phyloP scores from a whole-genome alignment of 2,888 invertebrate species.

The Noctua fimbriata region DNA sequence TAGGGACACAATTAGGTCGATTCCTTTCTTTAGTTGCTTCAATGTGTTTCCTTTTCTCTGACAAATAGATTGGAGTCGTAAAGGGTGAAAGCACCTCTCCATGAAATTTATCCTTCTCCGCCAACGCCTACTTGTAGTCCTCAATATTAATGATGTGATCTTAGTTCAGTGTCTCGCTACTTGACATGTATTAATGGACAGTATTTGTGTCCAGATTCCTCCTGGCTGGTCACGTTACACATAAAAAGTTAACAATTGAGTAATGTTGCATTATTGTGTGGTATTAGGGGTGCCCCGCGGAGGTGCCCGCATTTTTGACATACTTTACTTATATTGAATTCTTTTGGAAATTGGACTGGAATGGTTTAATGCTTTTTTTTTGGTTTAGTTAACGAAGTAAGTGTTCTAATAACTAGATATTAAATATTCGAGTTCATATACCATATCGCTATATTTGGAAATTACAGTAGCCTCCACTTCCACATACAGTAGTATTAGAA shows the following conservation, averaged over 20 bases:
- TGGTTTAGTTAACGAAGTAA: not conserved
- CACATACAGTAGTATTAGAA: not conserved
- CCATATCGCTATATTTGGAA: not conserved
- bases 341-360: slow-evolving; percentile 3
- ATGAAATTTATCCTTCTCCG: slow-evolving; percentile 85
- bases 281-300: slow-evolving; percentile 58
- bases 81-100: slow-evolving; percentile 88
- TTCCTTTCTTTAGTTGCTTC: slow-evolving; percentile 74
- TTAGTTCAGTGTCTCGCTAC: slow-evolving; percentile 86
- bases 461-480: not conserved
- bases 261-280: slow-evolving; percentile 62
- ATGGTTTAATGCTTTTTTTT: slow-evolving; percentile 16
- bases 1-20: slow-evolving; percentile 68
- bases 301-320: slow-evolving; percentile 63
- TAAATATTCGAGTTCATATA: not conserved
- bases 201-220: slow-evolving; percentile 84
- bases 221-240: slow-evolving; percentile 74
- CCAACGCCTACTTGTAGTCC: slow-evolving; percentile 85
- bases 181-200: slow-evolving; percentile 87
- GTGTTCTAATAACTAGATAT: slow-evolving; percentile 1
- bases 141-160: slow-evolving; percentile 90
- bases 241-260: slow-evolving; percentile 70
- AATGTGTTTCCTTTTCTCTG: slow-evolving; percentile 77
- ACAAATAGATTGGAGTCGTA: slow-evolving; percentile 85
- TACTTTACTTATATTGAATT: slow-evolving; percentile 41